A percentile compares a stretch with the other conserved stretches of the same genome.
These are phyloP conservation scores for Kradibia gibbosae DNA, from an alignment of 1,140 invertebrate species.

Conservation along the genomic window DNA sequence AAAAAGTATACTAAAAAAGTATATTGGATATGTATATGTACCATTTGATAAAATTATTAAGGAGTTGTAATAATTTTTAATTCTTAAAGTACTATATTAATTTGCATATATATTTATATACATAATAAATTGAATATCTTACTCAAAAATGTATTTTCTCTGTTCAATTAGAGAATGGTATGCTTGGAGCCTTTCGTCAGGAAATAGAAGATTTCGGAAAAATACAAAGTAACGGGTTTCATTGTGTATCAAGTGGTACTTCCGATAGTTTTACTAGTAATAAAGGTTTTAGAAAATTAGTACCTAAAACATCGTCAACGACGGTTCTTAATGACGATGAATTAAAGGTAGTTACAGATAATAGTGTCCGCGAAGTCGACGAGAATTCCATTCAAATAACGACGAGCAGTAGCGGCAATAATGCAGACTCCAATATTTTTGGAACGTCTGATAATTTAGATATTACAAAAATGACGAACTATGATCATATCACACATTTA, in stretches of 20 bases:
- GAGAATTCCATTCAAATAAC: slow-evolving; percentile 53
- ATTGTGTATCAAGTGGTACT: slow-evolving; percentile 50
- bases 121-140: background rate
- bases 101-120: background rate
- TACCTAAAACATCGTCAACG: slow-evolving; percentile 53
- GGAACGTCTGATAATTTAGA: slow-evolving; percentile 64
- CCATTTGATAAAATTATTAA: background rate
- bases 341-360: slow-evolving; percentile 37
- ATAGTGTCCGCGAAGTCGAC: slow-evolving; percentile 28
- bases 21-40: background rate
- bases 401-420: slow-evolving; percentile 45
- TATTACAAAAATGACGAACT: slow-evolving; percentile 61
- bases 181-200: slow-evolving; percentile 52
- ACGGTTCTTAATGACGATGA: slow-evolving; percentile 42
- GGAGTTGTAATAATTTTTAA: too few relatives aligned
- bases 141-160: background rate
- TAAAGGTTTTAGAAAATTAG: slow-evolving; percentile 61
- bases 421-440: slow-evolving; percentile 63
- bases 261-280: slow-evolving; percentile 51
- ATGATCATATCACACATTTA: slow-evolving; percentile 67
- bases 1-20: background rate
- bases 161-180: slow-evolving; percentile 53
- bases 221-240: slow-evolving; percentile 52
- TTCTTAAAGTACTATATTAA: background rate
- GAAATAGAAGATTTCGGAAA: slow-evolving; percentile 52